Base-by-base conservation (phyloP, 2,113 vertebrate genomes). In the Lutjanus erythropterus region DNA sequence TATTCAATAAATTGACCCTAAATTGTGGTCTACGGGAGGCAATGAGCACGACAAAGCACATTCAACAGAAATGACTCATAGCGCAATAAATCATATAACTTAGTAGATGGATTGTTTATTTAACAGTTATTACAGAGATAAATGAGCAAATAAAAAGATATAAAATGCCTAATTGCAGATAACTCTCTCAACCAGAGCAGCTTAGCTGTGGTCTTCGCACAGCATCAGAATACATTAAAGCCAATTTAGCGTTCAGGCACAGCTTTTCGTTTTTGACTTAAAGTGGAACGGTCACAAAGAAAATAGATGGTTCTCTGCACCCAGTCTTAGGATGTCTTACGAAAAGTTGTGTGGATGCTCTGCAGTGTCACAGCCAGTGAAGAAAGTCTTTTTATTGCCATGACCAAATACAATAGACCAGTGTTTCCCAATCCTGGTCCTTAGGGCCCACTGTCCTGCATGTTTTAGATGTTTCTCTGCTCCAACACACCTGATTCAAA, bases 1-100 rank as follows among this genome's bases (percentile, higher is more conserved):
- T 80, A 47, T 85, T 88, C 72, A 73, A 88, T 88, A 74, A 86
- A 88, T 67, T 75, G 56, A 88, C 49, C 61, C 77, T 71, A 88
- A 88, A 86, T 58, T 67, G 73, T 61, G 86, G 83, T 82, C 46
- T 62, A 76, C 15, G 19, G 64, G 71, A 82, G 60, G 27, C 70
- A 84, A 64, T 61, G 56, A 75, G 77, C 61, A 61, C 9, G 71
- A 83, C 81, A 70, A 61, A 78, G 76, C 81, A 61, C 65, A 85
- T 80, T 87, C 79, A 86, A 59, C 47, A 85, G 83, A 83, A 81
- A 78, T 86, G 29, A 83, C 49, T 85, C 74, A 87, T 33, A 27
- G 56, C 33, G 5, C 1, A 58, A 84, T 71, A 88, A 87, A 85
- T 81, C 56, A 67, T 64, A 37, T 15, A 42, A 59, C 27, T 81